A percentile compares a stretch with the other conserved stretches of the same genome.
Conservation (phyloP, 2,113 vertebrate species). For the Dromaius novaehollandiae region DNA sequence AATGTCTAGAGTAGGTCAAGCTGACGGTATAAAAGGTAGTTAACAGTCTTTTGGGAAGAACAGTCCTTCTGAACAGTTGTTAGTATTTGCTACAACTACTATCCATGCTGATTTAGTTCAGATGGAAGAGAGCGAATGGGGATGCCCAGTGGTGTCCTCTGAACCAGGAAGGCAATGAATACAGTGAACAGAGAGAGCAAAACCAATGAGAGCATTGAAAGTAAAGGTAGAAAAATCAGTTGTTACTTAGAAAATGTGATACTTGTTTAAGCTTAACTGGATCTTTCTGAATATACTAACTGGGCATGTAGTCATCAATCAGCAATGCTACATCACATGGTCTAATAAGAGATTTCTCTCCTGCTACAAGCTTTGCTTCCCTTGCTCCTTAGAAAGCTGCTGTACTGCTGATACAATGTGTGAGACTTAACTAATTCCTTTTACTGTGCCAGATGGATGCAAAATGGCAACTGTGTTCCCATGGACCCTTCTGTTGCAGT, state of each 20-base stretch:
- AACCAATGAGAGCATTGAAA: too few relatives aligned
- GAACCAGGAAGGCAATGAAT: not conserved
- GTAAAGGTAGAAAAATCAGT: too few relatives aligned
- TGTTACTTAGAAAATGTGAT: too few relatives aligned
- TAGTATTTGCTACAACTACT: not conserved
- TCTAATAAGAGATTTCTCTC: not conserved
- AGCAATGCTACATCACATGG: too few relatives aligned
- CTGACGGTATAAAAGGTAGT: not conserved
- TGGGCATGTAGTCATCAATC: not conserved
- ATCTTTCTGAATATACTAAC: too few relatives aligned
- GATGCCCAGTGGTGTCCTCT: not conserved
- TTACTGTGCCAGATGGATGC: not conserved
- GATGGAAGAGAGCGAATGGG: not conserved
- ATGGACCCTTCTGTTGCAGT: accelerated
- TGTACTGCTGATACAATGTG: not conserved
- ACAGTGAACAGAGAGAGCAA: too few relatives aligned
- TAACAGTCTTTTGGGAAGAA: not conserved
- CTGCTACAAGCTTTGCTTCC: not conserved
- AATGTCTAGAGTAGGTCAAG: not conserved
- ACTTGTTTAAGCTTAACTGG: too few relatives aligned
- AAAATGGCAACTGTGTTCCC: not conserved
- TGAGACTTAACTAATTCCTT: not conserved
- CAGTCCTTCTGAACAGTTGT: not conserved
- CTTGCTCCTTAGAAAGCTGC: not conserved
- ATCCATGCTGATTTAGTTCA: not conserved